Evolutionary conservation across 2,113 vertebrate genomes (phyloP).

Genomic region (Orycteropus afer): DNA sequence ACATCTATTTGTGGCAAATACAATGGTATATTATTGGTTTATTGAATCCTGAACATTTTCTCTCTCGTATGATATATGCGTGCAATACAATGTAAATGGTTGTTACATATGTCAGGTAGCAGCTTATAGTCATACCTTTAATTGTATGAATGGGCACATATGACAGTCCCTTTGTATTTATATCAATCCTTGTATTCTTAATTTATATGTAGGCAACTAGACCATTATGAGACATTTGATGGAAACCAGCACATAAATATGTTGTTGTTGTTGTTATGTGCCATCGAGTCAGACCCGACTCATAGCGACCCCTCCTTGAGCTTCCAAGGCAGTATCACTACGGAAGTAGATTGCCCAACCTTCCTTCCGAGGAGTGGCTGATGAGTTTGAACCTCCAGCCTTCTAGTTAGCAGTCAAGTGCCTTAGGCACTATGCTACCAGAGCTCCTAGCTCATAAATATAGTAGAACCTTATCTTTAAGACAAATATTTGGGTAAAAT

Average conservation of each 20-base stretch:
- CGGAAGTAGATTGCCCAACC: no score
- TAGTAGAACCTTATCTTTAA: constrained; percentile 11
- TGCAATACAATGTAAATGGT: background rate
- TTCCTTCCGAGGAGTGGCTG: no score
- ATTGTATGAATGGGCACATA: background rate
- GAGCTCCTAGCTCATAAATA: background rate
- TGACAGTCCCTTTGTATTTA: background rate
- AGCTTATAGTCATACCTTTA: constrained; percentile 10
- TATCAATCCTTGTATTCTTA: constrained; percentile 17
- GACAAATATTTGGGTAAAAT: constrained; percentile 27
- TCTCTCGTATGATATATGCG: background rate
- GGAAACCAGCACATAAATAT: background rate
- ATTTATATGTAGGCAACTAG: constrained; percentile 38
- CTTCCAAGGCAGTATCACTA: no score
- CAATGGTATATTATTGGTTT: background rate
- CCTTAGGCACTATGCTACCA: no score
- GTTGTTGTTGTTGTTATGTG: no score
- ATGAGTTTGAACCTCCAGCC: no score
- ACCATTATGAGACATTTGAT: constrained; percentile 43
- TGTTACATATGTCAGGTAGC: background rate
- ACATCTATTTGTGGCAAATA: background rate
- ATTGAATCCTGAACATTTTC: constrained; percentile 44
- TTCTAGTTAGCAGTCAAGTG: no score
- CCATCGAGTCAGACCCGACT: no score
- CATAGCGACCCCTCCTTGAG: no score